Evolutionary conservation across 2,888 invertebrate species (phyloP), one percentile per base, ranked within the genome.

Genomic region (Ecliptopera silaceata): DNA sequence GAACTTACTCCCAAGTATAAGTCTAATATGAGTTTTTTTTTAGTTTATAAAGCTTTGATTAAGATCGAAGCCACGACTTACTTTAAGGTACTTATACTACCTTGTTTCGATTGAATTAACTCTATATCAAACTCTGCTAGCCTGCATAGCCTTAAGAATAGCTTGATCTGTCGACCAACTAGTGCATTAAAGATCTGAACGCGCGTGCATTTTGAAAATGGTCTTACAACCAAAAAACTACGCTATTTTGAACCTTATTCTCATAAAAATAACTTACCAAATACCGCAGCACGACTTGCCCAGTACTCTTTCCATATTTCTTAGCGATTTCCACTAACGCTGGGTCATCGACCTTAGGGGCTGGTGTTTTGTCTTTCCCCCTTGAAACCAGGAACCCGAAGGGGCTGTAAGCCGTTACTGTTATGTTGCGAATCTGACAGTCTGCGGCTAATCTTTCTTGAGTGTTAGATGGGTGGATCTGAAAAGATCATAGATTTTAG

Each of bases 401-500:
- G 0, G 75, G 82, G 53, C 95, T 94, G 81, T 95, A 97, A 0
- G 92, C 96, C 73, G 92, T 94, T 60, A 97, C 80, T 0, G 91
- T 86, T 17, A 97, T 93, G 11, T 90, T 93, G n/a, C 93, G 91
- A 18, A 93, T 80, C 50, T 93, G 93, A 72, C 96, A 94, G 65
- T 94, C 96, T 1, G 93, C 84, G 0, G 94, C 92, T 32, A 96
- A 69, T 49, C 94, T 91, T 58, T 93, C 93, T 73, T 96, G 95
- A 36, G 94, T 94, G 8, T 95, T 79, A 48, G 95, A 94, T 1
- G 96, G 94, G 68, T 90, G 91, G 1, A 92, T 86, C 92, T 93
- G 85, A 0, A 34, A n/a, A n/a, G n/a, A n/a, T n/a, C n/a, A n/a
- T n/a, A n/a, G n/a, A n/a, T n/a, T n/a, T n/a, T n/a, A n/a, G n/a